Base-by-base conservation (phyloP, 1,140 invertebrate genomes). In the Leptinotarsa lineolata region DNA sequence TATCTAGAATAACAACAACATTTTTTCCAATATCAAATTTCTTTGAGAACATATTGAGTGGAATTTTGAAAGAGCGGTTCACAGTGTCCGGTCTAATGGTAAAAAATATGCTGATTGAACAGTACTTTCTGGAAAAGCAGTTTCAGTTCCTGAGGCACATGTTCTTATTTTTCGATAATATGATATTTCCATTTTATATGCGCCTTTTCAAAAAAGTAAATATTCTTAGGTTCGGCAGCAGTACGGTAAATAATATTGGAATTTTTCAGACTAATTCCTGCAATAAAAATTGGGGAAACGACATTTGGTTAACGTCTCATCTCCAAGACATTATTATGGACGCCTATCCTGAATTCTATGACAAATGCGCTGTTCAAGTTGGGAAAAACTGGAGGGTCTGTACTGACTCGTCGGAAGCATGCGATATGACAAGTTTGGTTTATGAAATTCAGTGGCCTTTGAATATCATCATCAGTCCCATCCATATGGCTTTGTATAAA, bases 121-220 rank as follows among this genome's bases (percentile, higher is more conserved):
- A 89, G 68, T 87, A 87, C 72, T 85, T 86, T 76, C 74, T 90
- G 5, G 85, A 86, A 46, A 81, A 81, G 46, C 85, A 89, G 74
- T 81, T 89, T 46, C 83, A 84, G 58, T 79, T 87, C 68, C 83
- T 89, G 78, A 84, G 85, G 72, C 85, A 83, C n/a, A 82, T 91
- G 73, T 91, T 88, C 76, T 85, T 92, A 79, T 90, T 92, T 88
- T 88, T 88, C 79, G 90, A 89, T 46, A 88, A 91, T 75, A 80
- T 89, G 15, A 88, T 91, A 85, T 89, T 87, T 78, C 87, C 88
- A 72, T 90, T 91, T 80, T 90, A 88, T 74, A 85, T 86, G 21
- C 81, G 85, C 58, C 85, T 89, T 45, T 90, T 90, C 85, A 77
- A 86, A 15, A 88, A 88, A 84, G 89, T 90, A 73, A 76, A 68